Conservation (phyloP, 2,797 vertebrate species). For the Morelia viridis region DNA sequence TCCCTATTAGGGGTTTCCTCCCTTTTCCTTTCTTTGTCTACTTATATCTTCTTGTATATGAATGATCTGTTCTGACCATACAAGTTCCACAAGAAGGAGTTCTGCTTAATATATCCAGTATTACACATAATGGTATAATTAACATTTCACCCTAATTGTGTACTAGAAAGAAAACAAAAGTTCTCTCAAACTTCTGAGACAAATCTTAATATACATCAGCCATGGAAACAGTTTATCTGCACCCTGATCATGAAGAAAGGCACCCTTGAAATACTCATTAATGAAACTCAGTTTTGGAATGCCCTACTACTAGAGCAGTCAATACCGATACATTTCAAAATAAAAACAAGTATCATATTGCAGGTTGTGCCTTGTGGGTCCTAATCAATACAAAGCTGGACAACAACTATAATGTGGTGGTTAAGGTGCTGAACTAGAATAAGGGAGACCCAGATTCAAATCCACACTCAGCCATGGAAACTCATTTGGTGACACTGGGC, state of each 20-base stretch:
- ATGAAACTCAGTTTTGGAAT: neutral
- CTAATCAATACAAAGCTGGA: neutral
- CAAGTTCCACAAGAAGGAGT: neutral
- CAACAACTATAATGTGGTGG: too few species aligned
- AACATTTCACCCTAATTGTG: neutral
- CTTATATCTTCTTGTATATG: neutral
- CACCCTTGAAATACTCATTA: neutral
- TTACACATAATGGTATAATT: neutral
- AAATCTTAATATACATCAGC: neutral
- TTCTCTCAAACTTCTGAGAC: neutral
- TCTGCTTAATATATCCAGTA: neutral
- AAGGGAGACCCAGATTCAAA: too few species aligned
- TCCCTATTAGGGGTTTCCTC: too few species aligned
- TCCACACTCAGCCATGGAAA: too few species aligned
- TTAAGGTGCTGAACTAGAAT: too few species aligned
- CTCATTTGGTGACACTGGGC: too few species aligned
- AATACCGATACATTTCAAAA: neutral
- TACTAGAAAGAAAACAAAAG: neutral
- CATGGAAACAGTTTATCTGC: neutral
- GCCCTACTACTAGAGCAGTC: neutral
- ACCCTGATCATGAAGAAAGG: neutral
- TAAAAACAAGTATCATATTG: neutral
- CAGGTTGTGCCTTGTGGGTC: neutral
- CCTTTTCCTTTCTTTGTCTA: too few species aligned
- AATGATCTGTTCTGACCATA: neutral